A percentile compares a stretch with the other conserved stretches of the same genome.
These are phyloP conservation scores for Scrobipalpa costella DNA, from an alignment of 2,888 invertebrate genomes.

Conservation along the genomic window DNA sequence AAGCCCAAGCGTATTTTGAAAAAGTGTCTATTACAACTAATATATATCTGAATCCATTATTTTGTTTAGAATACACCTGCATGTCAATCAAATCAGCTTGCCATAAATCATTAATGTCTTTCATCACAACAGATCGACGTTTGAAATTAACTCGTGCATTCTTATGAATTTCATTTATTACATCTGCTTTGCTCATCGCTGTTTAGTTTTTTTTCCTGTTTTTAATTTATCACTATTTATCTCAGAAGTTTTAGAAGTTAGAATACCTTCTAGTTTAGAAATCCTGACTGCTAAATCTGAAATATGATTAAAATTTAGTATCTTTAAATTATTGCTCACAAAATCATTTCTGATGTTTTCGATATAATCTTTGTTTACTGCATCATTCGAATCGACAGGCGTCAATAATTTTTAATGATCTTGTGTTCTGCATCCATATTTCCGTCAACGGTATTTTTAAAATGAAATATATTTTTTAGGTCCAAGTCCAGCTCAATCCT, in stretches of 20 bases:
- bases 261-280: too few species aligned
- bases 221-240: too few species aligned
- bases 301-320: background rate
- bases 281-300: background rate
- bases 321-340: background rate
- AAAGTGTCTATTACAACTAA: slow-evolving; percentile 30
- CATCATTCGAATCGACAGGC: background rate
- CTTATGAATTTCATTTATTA: slow-evolving; percentile 30
- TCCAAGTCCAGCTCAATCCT: background rate
- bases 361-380: slow-evolving; percentile 14
- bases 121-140: slow-evolving; percentile 43
- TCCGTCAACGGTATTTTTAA: background rate
- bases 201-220: too few species aligned
- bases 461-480: background rate
- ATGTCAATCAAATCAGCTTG: slow-evolving; percentile 58
- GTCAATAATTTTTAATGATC: background rate
- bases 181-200: background rate
- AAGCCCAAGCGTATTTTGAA: slow-evolving; percentile 32
- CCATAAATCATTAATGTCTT: slow-evolving; percentile 58
- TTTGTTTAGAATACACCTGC: slow-evolving; percentile 31
- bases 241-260: too few species aligned
- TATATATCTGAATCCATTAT: slow-evolving; percentile 30
- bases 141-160: slow-evolving; percentile 45
- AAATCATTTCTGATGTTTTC: slow-evolving; percentile 6
- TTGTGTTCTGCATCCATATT: background rate